phyloP scores from a whole-genome alignment of 2,113 vertebrate species.

The Calypte anna region DNA sequence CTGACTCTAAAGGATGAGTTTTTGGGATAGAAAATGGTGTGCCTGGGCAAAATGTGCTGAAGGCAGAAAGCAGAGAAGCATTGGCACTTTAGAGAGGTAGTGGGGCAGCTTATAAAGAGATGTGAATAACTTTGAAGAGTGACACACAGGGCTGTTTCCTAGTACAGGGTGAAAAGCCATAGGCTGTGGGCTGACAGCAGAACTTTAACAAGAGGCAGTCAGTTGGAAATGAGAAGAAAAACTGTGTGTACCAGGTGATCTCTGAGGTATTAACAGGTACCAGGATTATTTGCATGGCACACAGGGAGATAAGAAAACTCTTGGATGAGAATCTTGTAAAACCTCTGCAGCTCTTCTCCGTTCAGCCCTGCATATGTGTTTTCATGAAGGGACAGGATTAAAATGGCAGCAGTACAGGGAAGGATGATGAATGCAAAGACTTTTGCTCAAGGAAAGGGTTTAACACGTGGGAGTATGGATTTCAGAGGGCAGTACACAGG shows the following conservation, averaged over 20 bases:
- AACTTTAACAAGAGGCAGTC: neutral
- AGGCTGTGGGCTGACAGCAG: neutral
- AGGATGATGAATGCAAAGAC: neutral
- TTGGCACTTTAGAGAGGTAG: rapidly evolving
- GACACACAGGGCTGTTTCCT: neutral
- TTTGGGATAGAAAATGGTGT: neutral
- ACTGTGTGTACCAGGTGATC: neutral
- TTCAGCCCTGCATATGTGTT: neutral
- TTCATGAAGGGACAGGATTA: neutral
- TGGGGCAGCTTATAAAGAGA: neutral
- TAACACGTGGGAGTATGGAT: rapidly evolving
- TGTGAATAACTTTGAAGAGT: neutral
- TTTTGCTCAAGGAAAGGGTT: neutral
- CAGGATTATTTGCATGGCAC: neutral
- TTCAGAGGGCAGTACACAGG: neutral
- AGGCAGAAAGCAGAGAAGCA: neutral
- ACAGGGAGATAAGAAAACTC: neutral
- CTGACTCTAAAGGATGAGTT: neutral
- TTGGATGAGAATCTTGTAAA: neutral
- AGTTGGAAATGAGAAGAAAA: neutral
- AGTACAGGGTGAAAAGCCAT: neutral
- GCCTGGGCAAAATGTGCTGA: rapidly evolving
- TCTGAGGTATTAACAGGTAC: no score
- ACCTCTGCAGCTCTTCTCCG: neutral
- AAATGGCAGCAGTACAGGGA: neutral